Evolutionary conservation across 2,888 invertebrate genomes (phyloP).

Genomic region (Allacma fusca): DNA sequence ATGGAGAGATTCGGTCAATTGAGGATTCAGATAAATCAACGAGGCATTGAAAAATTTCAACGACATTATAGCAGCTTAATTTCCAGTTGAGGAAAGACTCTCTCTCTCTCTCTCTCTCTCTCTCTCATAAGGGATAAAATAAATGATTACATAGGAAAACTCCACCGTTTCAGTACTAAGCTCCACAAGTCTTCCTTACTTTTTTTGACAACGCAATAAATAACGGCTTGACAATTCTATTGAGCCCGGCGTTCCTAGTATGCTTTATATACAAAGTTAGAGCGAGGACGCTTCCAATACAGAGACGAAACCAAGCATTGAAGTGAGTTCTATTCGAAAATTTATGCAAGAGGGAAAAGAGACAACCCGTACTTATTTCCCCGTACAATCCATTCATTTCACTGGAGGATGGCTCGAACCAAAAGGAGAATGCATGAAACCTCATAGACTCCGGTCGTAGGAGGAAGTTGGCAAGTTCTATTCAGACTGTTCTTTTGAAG

Average conservation of each 20-base stretch:
- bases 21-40: conserved; percentile 32
- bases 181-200: conserved; percentile 26
- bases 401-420: background rate
- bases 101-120: no score
- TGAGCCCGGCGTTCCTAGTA: conserved; percentile 2
- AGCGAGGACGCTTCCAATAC: background rate
- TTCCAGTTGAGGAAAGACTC: conserved; percentile 23
- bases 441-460: background rate
- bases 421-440: background rate
- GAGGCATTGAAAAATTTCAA: conserved; percentile 39
- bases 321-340: no score
- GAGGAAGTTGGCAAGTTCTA: background rate
- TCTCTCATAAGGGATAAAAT: conserved; percentile 28
- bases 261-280: background rate
- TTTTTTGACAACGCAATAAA: conserved; percentile 41
- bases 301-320: no score
- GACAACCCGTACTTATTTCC: no score
- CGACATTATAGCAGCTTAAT: conserved; percentile 22
- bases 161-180: conserved; percentile 25
- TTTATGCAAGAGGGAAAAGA: no score
- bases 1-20: conserved; percentile 22
- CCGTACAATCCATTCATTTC: no score
- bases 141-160: conserved; percentile 36
- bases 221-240: conserved; percentile 42
- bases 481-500: background rate